Base-by-base conservation (phyloP, 2,888 invertebrate genomes). In the Agriopis aurantiaria region DNA sequence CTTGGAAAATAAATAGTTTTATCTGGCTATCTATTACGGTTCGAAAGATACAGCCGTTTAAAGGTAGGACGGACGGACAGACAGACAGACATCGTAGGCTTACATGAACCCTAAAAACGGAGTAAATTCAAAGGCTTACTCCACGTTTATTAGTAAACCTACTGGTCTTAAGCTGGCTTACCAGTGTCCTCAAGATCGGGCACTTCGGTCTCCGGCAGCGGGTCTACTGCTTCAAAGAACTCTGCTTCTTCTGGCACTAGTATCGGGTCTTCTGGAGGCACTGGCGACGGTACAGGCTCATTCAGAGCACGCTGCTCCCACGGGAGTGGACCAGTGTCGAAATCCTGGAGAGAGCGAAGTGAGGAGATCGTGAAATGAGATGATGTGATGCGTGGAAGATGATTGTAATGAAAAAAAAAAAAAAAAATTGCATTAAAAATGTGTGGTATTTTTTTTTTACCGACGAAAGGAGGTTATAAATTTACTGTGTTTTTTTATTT, bases 171-270 rank as follows among this genome's bases (percentile, higher is more conserved):
- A 23, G 17, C 1, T 23, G 17, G 23, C 74, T 77, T 56, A 90
- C 93, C 93, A 48, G 92, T 90, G 61, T 91, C 92, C 65, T 92
- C 91, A 9, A 91, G 80, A 75, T 93, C 92, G 0, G 91, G 92
- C 0, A 92, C 87, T 59, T 88, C 89, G n/a, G 88, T 91, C 57
- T 92, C 93, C 0, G 88, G 88, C 66, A 90, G 52, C 0, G 91
- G 90, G 33, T 92, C 92, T 0, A 93, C 87, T 0, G 93, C 93
- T 68, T 92, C 90, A 33, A 91, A 65, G 56, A 90, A 90, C 75
- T 90, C 87, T 0, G 79, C 71, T n/a, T 89, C 90, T 55, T 92
- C 93, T 0, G 93, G 93, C 0, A 92, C 77, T 0, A 94, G 77
- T 2, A 93, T 91, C 0, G 92, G 92, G 1, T 92, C 92, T 59